Conservation (phyloP, 2,113 vertebrate genomes). For the human region GRCh38 chr2:31132001-31132500, state of each 20-base stretch:
- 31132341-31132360: background rate
- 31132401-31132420: background rate
- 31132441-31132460: background rate
- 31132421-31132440: background rate
- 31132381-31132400: background rate
- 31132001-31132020: background rate
- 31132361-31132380: background rate
- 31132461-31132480: background rate
- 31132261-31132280: background rate
- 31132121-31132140: background rate
- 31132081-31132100: background rate
- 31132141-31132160: background rate
- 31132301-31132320: background rate
- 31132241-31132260: background rate
- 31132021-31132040: background rate
- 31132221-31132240: background rate
- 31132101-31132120: background rate
- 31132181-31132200: background rate
- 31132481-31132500: background rate
- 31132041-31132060: fast-evolving
- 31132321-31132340: constrained; percentile 1
- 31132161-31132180: background rate
- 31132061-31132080: background rate
- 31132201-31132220: background rate
- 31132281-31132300: background rate